Evolutionary conservation across 1,140 invertebrate genomes (phyloP).

Genomic region (Psilanteris sp.): DNA sequence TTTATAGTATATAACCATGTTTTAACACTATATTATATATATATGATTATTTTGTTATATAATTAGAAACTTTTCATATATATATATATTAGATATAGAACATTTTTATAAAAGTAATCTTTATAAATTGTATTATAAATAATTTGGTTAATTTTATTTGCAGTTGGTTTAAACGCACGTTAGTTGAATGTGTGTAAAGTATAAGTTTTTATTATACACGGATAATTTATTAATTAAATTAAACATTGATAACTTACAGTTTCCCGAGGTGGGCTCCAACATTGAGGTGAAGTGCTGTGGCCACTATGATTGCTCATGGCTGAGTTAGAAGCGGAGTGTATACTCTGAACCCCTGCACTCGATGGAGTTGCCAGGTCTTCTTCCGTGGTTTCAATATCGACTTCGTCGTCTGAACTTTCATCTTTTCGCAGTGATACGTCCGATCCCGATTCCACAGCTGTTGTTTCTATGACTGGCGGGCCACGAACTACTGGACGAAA

Average conservation of each 20-base stretch:
- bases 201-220: too few species aligned
- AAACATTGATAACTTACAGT: constrained; percentile 74
- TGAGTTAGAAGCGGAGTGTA: constrained; percentile 70
- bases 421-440: constrained; percentile 63
- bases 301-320: constrained; percentile 71
- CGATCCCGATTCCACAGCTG: constrained; percentile 52
- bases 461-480: constrained; percentile 66
- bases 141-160: too few species aligned
- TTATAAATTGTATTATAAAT: too few species aligned
- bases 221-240: too few species aligned
- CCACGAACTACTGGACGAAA: constrained; percentile 83
- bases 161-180: too few species aligned
- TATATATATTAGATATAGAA: too few species aligned
- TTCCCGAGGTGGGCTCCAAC: constrained; percentile 77
- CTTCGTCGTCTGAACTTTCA: constrained; percentile 75
- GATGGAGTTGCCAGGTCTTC: constrained; percentile 67
- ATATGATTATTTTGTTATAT: too few species aligned
- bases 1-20: too few species aligned
- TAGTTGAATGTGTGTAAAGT: too few species aligned
- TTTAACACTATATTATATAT: too few species aligned
- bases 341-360: constrained; percentile 64
- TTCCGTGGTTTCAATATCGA: constrained; percentile 78
- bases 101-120: too few species aligned
- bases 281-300: constrained; percentile 72
- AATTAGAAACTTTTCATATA: too few species aligned